Evolutionary conservation across 2,113 vertebrate species (phyloP).

Genomic region (Phainopepla nitens): DNA sequence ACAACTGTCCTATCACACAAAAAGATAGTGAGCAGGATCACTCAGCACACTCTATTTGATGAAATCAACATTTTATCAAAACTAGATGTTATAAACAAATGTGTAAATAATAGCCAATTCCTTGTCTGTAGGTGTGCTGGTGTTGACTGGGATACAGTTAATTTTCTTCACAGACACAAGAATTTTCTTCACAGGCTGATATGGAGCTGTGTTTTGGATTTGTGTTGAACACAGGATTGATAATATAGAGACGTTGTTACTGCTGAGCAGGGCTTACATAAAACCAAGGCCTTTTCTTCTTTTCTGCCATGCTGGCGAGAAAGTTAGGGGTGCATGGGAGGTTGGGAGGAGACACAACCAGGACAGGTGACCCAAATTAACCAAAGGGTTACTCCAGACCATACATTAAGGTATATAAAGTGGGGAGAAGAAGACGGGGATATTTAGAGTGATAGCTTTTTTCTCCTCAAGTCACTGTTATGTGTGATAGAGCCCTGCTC

Average conservation of each 20-base stretch:
- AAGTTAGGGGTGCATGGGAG: neutral
- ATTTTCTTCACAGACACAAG: neutral
- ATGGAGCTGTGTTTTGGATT: neutral
- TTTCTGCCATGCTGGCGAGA: neutral
- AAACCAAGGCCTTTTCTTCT: neutral
- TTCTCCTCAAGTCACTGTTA: neutral
- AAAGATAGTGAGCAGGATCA: neutral
- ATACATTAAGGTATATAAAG: neutral
- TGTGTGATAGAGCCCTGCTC: neutral
- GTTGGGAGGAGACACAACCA: neutral
- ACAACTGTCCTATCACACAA: accelerated
- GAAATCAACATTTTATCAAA: neutral
- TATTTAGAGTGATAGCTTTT: neutral
- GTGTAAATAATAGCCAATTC: neutral
- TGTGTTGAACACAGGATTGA: neutral
- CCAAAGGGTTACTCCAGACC: neutral
- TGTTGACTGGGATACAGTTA: neutral
- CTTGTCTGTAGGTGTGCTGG: neutral
- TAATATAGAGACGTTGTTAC: neutral
- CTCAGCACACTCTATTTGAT: neutral
- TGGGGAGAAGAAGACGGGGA: neutral
- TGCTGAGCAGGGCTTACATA: neutral
- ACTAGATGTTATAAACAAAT: neutral
- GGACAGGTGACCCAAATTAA: neutral
- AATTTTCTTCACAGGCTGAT: neutral